phyloP scores from a whole-genome alignment of 2,113 vertebrate species.

The Tetraodon nigroviridis region DNA sequence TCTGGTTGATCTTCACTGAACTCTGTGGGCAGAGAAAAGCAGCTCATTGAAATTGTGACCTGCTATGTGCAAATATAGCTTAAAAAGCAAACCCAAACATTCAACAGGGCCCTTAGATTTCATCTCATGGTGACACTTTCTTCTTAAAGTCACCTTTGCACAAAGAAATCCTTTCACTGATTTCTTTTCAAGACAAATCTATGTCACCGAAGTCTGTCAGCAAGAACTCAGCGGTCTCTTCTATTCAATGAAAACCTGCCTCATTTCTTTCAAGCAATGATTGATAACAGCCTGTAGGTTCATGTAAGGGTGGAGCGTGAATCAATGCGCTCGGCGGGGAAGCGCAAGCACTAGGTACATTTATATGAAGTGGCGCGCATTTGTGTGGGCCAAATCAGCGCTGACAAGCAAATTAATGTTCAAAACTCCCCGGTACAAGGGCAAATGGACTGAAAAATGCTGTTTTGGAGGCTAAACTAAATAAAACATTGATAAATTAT shows the following conservation, averaged over 20 bases:
- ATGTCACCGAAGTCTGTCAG: slow-evolving; percentile 1
- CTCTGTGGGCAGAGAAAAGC: slow-evolving; percentile 76
- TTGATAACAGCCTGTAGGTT: slow-evolving; percentile 23
- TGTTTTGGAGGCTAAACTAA: background rate
- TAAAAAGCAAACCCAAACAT: slow-evolving; percentile 2
- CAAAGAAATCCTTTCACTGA: background rate
- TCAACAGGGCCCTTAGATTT: background rate
- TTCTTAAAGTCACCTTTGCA: background rate
- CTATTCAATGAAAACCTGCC: slow-evolving; percentile 11
- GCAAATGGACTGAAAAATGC: background rate
- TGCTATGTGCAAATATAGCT: slow-evolving; percentile 16
- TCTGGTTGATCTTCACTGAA: slow-evolving; percentile 97
- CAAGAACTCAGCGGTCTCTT: slow-evolving; percentile 2
- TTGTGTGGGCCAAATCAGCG: too few species aligned
- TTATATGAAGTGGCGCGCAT: too few species aligned
- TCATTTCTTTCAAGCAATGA: slow-evolving; percentile 17
- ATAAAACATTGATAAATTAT: background rate
- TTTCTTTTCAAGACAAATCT: slow-evolving; percentile 2
- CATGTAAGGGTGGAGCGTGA: slow-evolving; percentile 26
- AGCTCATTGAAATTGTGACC: slow-evolving; percentile 30
- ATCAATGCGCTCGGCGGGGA: slow-evolving; percentile 24
- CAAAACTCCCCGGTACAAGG: slow-evolving; percentile 4
- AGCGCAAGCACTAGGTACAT: too few species aligned
- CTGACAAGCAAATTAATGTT: slow-evolving; percentile 21
- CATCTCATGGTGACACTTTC: slow-evolving; percentile 4